Percentiles rank a stretch among this genome's conserved stretches.
phyloP scores from a whole-genome alignment of 2,797 vertebrate genomes.

The Notolabrus celidotus region DNA sequence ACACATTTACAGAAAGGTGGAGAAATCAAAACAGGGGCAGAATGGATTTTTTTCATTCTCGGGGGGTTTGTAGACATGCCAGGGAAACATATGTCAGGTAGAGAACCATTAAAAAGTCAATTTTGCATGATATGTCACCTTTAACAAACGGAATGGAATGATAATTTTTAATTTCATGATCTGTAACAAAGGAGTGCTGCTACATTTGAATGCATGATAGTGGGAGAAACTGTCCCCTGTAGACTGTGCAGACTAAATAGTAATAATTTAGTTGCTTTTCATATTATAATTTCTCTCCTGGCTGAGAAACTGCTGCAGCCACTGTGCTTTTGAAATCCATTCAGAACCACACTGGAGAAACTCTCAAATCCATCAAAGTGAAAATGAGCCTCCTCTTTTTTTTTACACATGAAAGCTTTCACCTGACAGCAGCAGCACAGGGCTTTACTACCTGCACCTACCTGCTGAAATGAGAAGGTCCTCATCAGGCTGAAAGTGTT shows the following conservation, averaged over 20 bases:
- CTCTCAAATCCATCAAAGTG: slow-evolving; percentile 19
- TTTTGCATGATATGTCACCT: no score
- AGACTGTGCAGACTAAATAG: background rate
- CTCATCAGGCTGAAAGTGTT: background rate
- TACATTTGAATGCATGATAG: background rate
- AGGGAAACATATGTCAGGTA: no score
- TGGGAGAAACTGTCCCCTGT: background rate
- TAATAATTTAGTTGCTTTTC: background rate
- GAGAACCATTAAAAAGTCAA: no score
- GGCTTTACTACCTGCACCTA: background rate
- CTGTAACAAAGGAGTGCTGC: no score
- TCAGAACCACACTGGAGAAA: slow-evolving; percentile 18
- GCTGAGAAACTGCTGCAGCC: slow-evolving; percentile 9
- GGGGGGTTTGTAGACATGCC: no score
- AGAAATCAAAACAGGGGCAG: no score
- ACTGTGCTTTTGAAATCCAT: background rate
- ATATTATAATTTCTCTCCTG: slow-evolving; percentile 20
- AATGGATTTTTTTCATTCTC: no score
- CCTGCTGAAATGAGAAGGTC: background rate
- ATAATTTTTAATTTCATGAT: no score
- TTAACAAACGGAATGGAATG: no score
- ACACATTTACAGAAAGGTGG: no score
- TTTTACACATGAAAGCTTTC: slow-evolving; percentile 11
- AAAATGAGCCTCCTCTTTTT: background rate
- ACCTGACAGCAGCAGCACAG: slow-evolving; percentile 14